Base-by-base conservation (phyloP, 1,140 invertebrate species). In the Sogatella furcifera region DNA sequence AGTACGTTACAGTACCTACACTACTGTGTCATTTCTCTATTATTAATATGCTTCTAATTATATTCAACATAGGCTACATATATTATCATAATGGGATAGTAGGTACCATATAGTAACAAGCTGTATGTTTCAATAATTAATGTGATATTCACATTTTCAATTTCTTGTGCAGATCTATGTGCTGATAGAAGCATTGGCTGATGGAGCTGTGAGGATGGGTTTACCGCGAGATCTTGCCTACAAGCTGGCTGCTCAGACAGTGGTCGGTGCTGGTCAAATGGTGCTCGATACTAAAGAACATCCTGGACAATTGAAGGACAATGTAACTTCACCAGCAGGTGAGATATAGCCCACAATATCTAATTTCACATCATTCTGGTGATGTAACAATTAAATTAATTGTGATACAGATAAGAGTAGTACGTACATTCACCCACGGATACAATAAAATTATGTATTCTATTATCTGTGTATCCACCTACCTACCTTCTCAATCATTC, bases 291-390 rank as follows among this genome's bases (percentile, higher is more conserved):
- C 83, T 38, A 85, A 83, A 8, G 85, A 85, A 73, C 92, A 95
- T 79, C 90, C 91, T 11, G 90, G 84, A 2, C 76, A 84, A 14
- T 74, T 97, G 42, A 94, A 93, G 70, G 94, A 97, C 73, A 90
- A 93, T 69, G 94, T 98, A 4, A 95, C 92, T 71, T 97, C 93
- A 2, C 89, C 95, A 14, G 93, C 86, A 21, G 96, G 96, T 3
- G 88, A 38, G 34, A n/a, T n/a, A n/a, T n/a, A n/a, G n/a, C n/a
- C n/a, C 42, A 15, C 31, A 4, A 4, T 9, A 44, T 44, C 43
- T 44, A 3, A 44, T 44, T 44, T 9, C 43, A 44, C 17, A 44
- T 44, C 5, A n/a, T 44, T 44, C 17, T n/a, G n/a, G n/a, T n/a
- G n/a, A n/a, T n/a, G n/a, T n/a, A n/a, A n/a, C 14, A 4, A 4